These are phyloP conservation scores for Ethmia dodecea DNA, from an alignment of 2,888 invertebrate species.

Conservation along the genomic window DNA sequence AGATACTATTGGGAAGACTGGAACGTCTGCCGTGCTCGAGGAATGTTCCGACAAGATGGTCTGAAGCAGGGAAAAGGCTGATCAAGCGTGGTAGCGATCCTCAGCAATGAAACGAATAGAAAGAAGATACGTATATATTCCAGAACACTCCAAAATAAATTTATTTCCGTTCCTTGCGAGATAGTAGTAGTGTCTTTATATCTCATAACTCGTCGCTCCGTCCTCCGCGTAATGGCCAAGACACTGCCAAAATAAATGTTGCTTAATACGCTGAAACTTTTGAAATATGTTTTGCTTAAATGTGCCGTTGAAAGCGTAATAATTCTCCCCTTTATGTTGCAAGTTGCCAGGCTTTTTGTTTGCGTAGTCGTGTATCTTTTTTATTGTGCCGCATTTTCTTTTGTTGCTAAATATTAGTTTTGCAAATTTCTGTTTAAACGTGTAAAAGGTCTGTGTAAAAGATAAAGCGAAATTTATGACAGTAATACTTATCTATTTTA, in stretches of 20 bases:
- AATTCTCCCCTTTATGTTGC: conserved; percentile 70
- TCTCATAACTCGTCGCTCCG: conserved; percentile 52
- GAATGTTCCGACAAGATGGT: no score
- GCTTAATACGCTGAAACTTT: conserved; percentile 75
- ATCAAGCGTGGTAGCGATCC: no score
- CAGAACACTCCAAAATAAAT: no score
- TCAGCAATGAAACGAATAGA: no score
- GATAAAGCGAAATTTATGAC: no score
- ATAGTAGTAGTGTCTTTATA: conserved; percentile 41
- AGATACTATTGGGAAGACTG: no score
- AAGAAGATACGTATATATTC: no score
- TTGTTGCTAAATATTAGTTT: conserved; percentile 19
- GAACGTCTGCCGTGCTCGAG: no score
- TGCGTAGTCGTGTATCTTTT: conserved; percentile 48
- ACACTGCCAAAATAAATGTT: conserved; percentile 77
- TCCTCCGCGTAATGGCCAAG: conserved; percentile 59
- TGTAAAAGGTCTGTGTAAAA: no score
- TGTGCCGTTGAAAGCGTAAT: conserved; percentile 73
- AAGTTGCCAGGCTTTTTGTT: conserved; percentile 54
- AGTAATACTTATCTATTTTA: no score
- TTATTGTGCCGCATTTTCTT: conserved; percentile 42
- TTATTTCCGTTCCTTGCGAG: no score
- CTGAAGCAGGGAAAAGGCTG: no score
- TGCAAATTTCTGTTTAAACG: neutral
- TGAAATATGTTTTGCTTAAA: conserved; percentile 75